These are phyloP conservation scores for Cynopterus brachyotis DNA, from an alignment of 2,113 vertebrate genomes.

Conservation along the genomic window DNA sequence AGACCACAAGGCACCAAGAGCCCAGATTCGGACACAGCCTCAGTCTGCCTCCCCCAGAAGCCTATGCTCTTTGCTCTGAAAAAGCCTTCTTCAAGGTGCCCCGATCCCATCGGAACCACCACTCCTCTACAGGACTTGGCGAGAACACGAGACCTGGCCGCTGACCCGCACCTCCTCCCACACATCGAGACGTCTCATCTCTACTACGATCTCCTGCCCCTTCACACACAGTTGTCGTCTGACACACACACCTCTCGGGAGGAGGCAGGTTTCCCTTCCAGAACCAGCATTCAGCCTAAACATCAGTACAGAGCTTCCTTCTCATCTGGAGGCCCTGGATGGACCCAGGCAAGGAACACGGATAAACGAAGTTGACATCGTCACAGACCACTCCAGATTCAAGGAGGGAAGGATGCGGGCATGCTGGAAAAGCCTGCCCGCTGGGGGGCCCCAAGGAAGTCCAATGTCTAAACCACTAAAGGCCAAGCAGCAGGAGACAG, in stretches of 20 bases:
- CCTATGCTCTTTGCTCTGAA: neutral
- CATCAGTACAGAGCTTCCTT: neutral
- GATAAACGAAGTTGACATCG: neutral
- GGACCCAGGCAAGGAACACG: neutral
- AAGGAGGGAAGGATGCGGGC: neutral
- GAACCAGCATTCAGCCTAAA: neutral
- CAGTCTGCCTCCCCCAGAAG: neutral
- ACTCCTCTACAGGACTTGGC: fast-evolving
- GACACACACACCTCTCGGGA: neutral
- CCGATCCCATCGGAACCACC: neutral
- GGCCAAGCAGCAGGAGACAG: neutral
- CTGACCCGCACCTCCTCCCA: neutral
- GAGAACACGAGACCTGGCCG: neutral
- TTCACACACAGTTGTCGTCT: neutral
- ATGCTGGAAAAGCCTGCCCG: neutral
- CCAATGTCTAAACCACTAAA: too few species aligned
- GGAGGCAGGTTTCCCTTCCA: neutral
- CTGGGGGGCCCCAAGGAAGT: fast-evolving
- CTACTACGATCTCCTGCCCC: neutral
- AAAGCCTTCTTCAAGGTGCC: neutral
- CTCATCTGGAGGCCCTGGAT: neutral
- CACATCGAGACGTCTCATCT: neutral
- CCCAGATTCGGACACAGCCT: neutral
- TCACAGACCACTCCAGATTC: neutral
- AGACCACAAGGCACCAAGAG: neutral